Base-by-base conservation (phyloP, 2,113 vertebrate species). In the Uropsilus gracilis region DNA sequence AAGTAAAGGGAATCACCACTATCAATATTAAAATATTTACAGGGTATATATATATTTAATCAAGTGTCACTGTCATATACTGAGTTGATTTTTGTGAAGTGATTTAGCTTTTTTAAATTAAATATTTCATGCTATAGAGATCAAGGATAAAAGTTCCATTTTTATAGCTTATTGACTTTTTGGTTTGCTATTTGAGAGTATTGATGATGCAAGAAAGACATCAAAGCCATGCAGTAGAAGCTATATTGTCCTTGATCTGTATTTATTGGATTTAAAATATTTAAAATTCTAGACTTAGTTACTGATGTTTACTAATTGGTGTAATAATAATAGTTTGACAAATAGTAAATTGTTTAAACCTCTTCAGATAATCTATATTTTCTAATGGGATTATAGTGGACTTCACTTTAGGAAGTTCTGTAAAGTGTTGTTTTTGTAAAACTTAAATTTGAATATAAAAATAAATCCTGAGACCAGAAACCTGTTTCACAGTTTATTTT, bases 251-350 rank as follows among this genome's bases (percentile, higher is more conserved):
- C 61, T 81, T 91, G 86, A 34, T 53, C 39, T 80, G 20, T 71
- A 66, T 77, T 90, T 95, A 63, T 44, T 86, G 75, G 30, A 50
- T 86, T 91, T 90, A 78, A 94, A 92, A 66, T 83, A 78, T 22
- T 77, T 90, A 90, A 44, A 68, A 44, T 84, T 68, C 13, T 50
- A 28, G 12, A 37, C 0, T 91, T 87, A 68, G 17, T 55, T 90
- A 14, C 2, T 89, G 46, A 34, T 34, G 64, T 7, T 77, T 94
- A 73, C 76, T 72, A 42, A 50, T 77, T 96, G n/a, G 34, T 71
- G 50, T 11, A 75, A 64, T 24, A 77, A 39, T 50, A 61, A 6
- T 72, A 87, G 80, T 34, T 91, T 94, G 78, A 34, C 28, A 66
- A 50, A 50, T 75, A 73, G 18, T 64, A 82, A 73, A 77, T 90